Evolutionary conservation across 1,140 invertebrate genomes (phyloP), one percentile per base, ranked within the genome.

Genomic region (Drosophila bifasciata): DNA sequence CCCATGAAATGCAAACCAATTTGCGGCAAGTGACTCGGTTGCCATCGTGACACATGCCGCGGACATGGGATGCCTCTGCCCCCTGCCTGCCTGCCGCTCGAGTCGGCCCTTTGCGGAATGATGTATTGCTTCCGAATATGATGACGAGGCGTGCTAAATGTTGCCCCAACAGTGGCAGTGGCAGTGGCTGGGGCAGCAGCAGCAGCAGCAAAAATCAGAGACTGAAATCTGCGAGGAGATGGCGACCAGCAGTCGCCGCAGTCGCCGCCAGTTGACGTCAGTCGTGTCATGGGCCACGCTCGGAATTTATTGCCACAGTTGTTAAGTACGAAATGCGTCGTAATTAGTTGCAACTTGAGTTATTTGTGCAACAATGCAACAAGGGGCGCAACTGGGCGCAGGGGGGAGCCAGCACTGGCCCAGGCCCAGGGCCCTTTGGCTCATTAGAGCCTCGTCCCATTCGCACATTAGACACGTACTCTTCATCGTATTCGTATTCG

Each of bases 281-380:
- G 83, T 81, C 77, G 83, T 86, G 83, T 81, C 81, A 81, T 80
- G 81, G 78, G 83, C 73, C 84, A 89, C 71, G 71, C 77, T 88
- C 60, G 67, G 72, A 88, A 88, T 88, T 88, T 88, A 88, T 88
- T 79, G 84, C 83, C 84, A 49, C 84, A 89, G 84, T 88, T 88
- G 84, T 79, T 72, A 79, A 88, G 75, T 89, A 88, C 84, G 84
- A 88, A 89, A 83, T 83, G 83, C 83, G 75, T 88, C 66, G 78
- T 88, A 88, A 88, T 88, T 88, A 88, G 83, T 88, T 89, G 83
- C 83, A 88, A 88, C 83, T 88, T 89, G 83, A 88, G 83, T 88
- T 88, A 88, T 88, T 88, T 88, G 83, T 88, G 84, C 83, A 89
- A 88, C 84, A 83, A 76, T 79, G 83, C 84, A 76, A 55, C n/a